These are phyloP conservation scores for Harpalus rufipes DNA, from an alignment of 2,888 invertebrate genomes.

Conservation along the genomic window DNA sequence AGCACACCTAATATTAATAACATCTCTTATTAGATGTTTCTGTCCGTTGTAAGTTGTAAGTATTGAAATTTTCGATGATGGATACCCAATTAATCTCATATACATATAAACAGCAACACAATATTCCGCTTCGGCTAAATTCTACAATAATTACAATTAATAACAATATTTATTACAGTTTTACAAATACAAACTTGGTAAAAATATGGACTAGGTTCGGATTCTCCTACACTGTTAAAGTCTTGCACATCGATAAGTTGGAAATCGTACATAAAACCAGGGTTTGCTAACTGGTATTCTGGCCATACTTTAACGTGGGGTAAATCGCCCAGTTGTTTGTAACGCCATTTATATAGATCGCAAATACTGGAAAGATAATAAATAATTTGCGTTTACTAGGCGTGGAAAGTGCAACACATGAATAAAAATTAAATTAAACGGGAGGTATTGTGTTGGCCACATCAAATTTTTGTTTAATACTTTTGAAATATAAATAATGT, in stretches of 20 bases:
- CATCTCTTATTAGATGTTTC: constrained; percentile 97
- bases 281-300: constrained; percentile 94
- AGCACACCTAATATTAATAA: constrained; percentile 95
- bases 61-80: constrained; percentile 97
- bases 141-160: constrained; percentile 77
- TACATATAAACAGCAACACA: constrained; percentile 99
- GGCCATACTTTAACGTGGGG: constrained; percentile 90
- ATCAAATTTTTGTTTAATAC: too few species aligned
- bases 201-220: constrained; percentile 98
- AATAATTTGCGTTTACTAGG: background rate
- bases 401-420: too few species aligned
- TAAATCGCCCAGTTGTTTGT: constrained; percentile 96
- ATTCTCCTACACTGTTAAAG: constrained; percentile 97
- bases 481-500: constrained; percentile 31
- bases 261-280: constrained; percentile 95
- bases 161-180: background rate
- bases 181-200: constrained; percentile 86
- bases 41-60: constrained; percentile 99
- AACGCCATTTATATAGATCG: constrained; percentile 96
- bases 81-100: constrained; percentile 98
- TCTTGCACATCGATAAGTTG: constrained; percentile 98
- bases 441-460: too few species aligned
- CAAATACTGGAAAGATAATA: constrained; percentile 84
- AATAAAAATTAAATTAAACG: too few species aligned
- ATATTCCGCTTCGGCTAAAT: constrained; percentile 94